These are phyloP conservation scores for Lytechinus variegatus DNA, from an alignment of 35 echinoderm and acorn worm species.

Conservation along the genomic window DNA sequence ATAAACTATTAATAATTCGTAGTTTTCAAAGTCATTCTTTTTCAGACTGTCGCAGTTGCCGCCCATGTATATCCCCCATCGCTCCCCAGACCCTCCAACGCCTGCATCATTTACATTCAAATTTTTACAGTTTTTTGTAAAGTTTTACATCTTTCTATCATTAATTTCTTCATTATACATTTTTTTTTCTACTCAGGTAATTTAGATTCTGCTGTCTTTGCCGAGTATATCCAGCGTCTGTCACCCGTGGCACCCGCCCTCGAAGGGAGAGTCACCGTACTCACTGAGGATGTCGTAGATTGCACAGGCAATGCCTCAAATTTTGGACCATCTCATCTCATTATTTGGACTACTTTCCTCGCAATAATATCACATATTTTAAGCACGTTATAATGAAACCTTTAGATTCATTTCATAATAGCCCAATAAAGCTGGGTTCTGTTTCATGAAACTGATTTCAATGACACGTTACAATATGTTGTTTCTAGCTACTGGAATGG, in stretches of 20 bases:
- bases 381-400: background rate
- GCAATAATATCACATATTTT: background rate
- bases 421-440: no score
- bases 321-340: background rate
- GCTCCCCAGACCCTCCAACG: no score
- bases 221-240: slow-evolving; percentile 46
- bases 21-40: no score
- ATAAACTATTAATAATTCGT: no score
- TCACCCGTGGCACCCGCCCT: slow-evolving; percentile 47
- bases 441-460: no score
- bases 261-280: slow-evolving; percentile 37
- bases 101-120: no score
- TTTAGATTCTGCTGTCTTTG: slow-evolving; percentile 34
- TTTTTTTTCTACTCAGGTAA: slow-evolving; percentile 19
- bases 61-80: no score
- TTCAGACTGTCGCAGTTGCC: no score
- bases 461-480: no score
- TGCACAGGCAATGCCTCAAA: background rate
- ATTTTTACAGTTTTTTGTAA: no score
- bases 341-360: background rate
- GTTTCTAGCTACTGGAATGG: no score
- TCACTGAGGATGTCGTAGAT: background rate
- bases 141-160: background rate
- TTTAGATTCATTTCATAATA: background rate
- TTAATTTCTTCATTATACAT: background rate